Percentiles rank a stretch among this genome's conserved stretches.
Conservation (phyloP, 2,113 vertebrate species). For the Noctilio leporinus region DNA sequence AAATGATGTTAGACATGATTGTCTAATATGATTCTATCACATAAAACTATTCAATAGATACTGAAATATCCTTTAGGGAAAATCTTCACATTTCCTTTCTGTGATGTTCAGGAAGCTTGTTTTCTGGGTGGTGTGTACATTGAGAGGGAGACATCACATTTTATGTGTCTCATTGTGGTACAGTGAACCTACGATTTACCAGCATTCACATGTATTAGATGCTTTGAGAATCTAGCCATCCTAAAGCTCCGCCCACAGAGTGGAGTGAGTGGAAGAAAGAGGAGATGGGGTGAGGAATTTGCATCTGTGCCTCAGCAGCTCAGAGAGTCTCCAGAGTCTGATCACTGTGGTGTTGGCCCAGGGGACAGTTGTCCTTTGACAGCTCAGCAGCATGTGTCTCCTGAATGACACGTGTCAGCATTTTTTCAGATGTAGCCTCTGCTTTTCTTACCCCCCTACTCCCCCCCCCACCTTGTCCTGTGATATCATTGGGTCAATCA, state of each 20-base stretch:
- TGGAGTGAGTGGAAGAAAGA: background rate
- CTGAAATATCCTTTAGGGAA: background rate
- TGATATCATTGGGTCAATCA: constrained; percentile 48
- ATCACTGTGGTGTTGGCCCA: background rate
- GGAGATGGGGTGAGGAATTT: background rate
- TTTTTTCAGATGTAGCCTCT: constrained; percentile 1
- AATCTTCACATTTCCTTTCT: background rate
- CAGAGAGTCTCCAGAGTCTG: background rate
- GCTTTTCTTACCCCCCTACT: constrained; percentile 27
- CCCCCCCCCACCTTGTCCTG: too few relatives aligned
- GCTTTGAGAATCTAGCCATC: accelerated
- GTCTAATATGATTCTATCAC: background rate
- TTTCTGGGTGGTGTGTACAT: background rate
- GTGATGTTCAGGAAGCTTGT: background rate
- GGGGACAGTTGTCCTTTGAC: constrained; percentile 1
- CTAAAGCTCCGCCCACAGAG: background rate
- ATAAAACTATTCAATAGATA: background rate
- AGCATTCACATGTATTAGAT: background rate
- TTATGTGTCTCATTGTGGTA: background rate
- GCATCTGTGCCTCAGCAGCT: background rate
- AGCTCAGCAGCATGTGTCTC: background rate
- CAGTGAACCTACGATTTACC: background rate
- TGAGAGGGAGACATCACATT: background rate
- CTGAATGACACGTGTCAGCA: background rate
- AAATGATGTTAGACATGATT: too few relatives aligned